Base-by-base conservation (phyloP, 2,113 vertebrate genomes). In the Irena cyanogastra region DNA sequence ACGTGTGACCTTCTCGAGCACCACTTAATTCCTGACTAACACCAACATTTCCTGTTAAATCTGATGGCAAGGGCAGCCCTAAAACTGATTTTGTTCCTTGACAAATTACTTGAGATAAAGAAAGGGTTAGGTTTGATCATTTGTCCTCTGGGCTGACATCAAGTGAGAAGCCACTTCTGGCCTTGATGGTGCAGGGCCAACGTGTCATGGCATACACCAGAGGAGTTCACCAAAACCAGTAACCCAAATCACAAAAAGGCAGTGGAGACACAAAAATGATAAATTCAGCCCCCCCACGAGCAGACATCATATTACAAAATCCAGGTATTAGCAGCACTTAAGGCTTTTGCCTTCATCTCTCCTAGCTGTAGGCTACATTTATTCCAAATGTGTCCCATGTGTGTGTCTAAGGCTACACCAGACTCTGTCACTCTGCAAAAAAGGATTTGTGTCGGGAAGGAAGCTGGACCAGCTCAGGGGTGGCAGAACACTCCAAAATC, bases 181-280 rank as follows among this genome's bases (percentile, higher is more conserved):
- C 27, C 57, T 76, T 27, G 41, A 22, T 19, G 63, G 44, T 11
- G 44, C 66, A 57, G 27, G 30, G 39, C 14, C 57, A 52, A 16
- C 0, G 6, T 15, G 13, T 27, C 23, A 10, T 1, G 50, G 77
- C 2, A 7, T 1, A 30, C n/a, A 54, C 11, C 16, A 21, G 27
- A 16, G 30, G 24, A 70, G 5, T 8, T 53, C 70, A 78, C 15
- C 61, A 44, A 57, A 88, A 42, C 1, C 9, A 14, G 52, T 3
- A 50, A 54, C 16, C 6, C 41, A 33, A 72, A 57, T 4, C 60
- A 84, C 11, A 30, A 19, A 42, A 18, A 41, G 11, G 45, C 14
- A 60, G 33, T 3, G 41, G 33, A 64, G 33, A 47, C 33, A 70
- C 22, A 71, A 35, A 83, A 95, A 54, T 10, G 1, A 72, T 31